phyloP scores from a whole-genome alignment of 2,888 invertebrate species.

The Antheraea assamensis region DNA sequence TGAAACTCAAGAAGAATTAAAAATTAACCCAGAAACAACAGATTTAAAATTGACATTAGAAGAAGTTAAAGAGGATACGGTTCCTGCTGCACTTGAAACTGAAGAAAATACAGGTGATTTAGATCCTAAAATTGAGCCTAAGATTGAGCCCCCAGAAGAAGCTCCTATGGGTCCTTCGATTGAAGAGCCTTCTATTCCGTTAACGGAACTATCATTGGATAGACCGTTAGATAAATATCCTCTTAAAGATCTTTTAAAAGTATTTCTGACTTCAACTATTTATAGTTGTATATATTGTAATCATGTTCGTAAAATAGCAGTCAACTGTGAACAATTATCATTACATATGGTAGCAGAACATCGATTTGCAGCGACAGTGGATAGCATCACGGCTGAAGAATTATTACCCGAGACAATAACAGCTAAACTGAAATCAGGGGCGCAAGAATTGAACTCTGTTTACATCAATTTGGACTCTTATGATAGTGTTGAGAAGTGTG shows the following conservation, averaged over 20 bases:
- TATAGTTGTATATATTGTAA: conserved; percentile 91
- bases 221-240: conserved; percentile 89
- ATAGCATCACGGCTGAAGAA: conserved; percentile 89
- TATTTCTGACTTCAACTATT: conserved; percentile 87
- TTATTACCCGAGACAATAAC: conserved; percentile 87
- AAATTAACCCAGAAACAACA: conserved; percentile 26
- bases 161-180: conserved; percentile 52
- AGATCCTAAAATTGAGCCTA: conserved; percentile 55
- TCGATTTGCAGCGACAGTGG: conserved; percentile 89
- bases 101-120: conserved; percentile 45
- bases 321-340: conserved; percentile 90
- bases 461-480: conserved; percentile 89
- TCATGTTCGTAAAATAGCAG: conserved; percentile 92
- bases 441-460: conserved; percentile 83
- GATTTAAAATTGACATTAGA: conserved; percentile 33
- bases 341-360: conserved; percentile 91
- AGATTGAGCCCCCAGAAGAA: conserved; percentile 59
- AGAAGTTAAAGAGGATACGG: conserved; percentile 38
- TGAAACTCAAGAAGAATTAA: conserved; percentile 32
- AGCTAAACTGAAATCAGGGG: conserved; percentile 83
- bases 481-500: conserved; percentile 83
- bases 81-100: conserved; percentile 31
- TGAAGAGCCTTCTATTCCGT: conserved; percentile 82
- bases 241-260: conserved; percentile 86
- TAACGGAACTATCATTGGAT: conserved; percentile 87